Conservation (phyloP, 2,113 vertebrate species). For the Polypterus senegalus region DNA sequence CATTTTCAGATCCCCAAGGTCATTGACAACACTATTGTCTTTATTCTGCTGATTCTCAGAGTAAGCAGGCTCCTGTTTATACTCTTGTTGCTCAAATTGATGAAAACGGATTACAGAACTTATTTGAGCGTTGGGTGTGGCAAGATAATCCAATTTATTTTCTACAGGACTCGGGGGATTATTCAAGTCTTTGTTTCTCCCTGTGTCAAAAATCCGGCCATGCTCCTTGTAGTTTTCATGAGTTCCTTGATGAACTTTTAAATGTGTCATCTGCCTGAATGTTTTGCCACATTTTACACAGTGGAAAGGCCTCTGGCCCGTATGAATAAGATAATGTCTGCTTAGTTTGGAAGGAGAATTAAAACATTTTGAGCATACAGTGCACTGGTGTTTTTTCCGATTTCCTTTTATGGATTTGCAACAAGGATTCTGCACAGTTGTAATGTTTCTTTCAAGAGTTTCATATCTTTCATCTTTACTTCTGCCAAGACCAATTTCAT, state of each 20-base stretch:
- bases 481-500: not conserved
- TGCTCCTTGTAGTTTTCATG: conserved; percentile 5
- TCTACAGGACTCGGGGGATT: no score
- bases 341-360: conserved; percentile 20
- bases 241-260: conserved; percentile 23
- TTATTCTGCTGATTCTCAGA: no score
- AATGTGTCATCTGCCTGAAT: conserved; percentile 22
- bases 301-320: conserved; percentile 24
- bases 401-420: not conserved
- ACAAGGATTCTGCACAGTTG: not conserved
- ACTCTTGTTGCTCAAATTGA: no score
- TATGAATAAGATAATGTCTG: conserved; percentile 25
- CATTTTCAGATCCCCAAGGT: no score
- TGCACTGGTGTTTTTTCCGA: conserved; percentile 10
- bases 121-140: no score
- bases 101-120: no score
- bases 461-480: not conserved
- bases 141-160: no score
- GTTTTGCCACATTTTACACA: conserved; percentile 23
- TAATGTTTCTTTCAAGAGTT: not conserved
- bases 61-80: no score
- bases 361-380: conserved; percentile 20
- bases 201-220: not conserved
- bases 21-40: no score
- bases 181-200: no score